These are phyloP conservation scores for Nothobranchius furzeri DNA, from an alignment of 2,113 vertebrate genomes.

Conservation along the genomic window DNA sequence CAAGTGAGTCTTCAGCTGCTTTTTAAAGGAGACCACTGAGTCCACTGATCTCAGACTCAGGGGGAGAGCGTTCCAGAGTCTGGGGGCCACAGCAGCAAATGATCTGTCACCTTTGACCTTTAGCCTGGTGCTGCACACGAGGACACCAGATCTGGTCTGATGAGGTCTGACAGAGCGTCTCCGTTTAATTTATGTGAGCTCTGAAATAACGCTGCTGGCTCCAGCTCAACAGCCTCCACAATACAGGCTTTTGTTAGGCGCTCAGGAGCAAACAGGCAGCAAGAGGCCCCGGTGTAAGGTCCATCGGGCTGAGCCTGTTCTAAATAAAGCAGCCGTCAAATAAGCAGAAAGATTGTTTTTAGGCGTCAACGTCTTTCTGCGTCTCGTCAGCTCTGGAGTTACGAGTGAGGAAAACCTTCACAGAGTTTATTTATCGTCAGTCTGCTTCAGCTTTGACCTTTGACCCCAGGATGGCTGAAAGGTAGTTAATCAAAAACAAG, in stretches of 20 bases:
- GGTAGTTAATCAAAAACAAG: neutral
- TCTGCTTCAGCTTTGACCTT: slow-evolving; percentile 9
- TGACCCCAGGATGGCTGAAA: slow-evolving; percentile 1
- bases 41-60: too few relatives aligned
- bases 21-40: too few relatives aligned
- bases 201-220: slow-evolving; percentile 37
- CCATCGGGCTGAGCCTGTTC: neutral
- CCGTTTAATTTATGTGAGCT: slow-evolving; percentile 29
- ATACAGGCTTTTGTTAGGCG: slow-evolving; percentile 51
- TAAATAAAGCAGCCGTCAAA: neutral
- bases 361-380: neutral
- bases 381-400: neutral
- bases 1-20: too few relatives aligned
- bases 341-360: neutral
- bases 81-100: too few relatives aligned
- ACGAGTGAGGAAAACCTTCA: too few relatives aligned
- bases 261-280: slow-evolving; percentile 28
- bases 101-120: too few relatives aligned
- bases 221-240: slow-evolving; percentile 32
- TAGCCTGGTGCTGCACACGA: too few relatives aligned
- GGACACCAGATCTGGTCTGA: neutral
- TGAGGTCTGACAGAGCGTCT: neutral
- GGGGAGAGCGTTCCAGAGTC: too few relatives aligned
- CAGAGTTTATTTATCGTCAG: neutral
- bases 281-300: slow-evolving; percentile 25